Conservation (phyloP, 2,113 vertebrate species). For the Ceuthmochares aereus region DNA sequence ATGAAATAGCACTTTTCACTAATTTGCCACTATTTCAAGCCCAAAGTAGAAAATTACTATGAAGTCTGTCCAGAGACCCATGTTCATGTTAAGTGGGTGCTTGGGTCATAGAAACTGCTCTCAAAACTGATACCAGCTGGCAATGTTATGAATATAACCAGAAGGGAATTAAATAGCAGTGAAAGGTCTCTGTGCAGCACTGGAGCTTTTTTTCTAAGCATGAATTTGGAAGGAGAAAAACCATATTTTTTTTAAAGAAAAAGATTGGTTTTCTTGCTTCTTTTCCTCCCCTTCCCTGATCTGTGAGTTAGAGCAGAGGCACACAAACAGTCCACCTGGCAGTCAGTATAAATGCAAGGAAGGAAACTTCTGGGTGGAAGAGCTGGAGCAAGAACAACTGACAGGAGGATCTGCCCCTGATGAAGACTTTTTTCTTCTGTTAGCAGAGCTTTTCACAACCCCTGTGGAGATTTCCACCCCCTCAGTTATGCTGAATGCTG, state of each 20-base stretch:
- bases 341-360: neutral
- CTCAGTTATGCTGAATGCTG: neutral
- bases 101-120: neutral
- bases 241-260: neutral
- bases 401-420: conserved; percentile 6
- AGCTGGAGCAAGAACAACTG: neutral
- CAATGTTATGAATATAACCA: neutral
- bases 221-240: neutral
- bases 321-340: neutral
- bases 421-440: neutral
- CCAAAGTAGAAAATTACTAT: neutral
- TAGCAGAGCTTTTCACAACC: neutral
- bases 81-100: neutral
- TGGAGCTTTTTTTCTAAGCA: neutral
- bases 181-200: neutral
- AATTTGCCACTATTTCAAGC: neutral
- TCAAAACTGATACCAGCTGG: neutral
- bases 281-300: neutral
- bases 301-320: neutral
- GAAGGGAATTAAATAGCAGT: neutral
- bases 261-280: neutral
- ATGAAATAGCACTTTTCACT: neutral
- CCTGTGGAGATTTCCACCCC: conserved; percentile 3
- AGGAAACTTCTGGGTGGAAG: neutral
- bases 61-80: neutral